These are phyloP conservation scores for Ochropleura plecta DNA, from an alignment of 2,888 invertebrate genomes.

Conservation along the genomic window DNA sequence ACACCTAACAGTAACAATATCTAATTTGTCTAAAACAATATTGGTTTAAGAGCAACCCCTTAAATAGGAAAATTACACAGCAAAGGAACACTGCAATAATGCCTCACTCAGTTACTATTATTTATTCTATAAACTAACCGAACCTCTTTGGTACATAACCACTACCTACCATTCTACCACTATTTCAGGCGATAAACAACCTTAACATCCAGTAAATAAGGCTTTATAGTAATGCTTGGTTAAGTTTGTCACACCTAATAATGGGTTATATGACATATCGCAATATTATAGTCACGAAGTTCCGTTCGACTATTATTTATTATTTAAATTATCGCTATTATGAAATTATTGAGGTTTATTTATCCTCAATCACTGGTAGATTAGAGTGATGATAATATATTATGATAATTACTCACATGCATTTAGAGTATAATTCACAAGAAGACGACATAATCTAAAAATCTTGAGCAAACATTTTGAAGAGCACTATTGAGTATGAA, in stretches of 20 bases:
- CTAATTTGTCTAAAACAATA: conserved; percentile 33
- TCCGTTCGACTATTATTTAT: conserved; percentile 48
- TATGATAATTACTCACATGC: conserved; percentile 15
- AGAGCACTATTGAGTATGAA: neutral
- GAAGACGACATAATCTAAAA: conserved; percentile 21
- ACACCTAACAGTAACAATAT: neutral
- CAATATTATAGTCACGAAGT: conserved; percentile 60
- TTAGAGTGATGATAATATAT: conserved; percentile 30
- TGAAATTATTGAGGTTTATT: conserved; percentile 47
- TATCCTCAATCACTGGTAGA: conserved; percentile 35
- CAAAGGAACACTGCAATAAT: conserved; percentile 47
- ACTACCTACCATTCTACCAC: neutral
- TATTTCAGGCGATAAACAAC: neutral
- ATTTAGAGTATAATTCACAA: neutral
- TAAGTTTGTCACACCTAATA: conserved; percentile 42
- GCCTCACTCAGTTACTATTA: conserved; percentile 54
- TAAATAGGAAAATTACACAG: conserved; percentile 50
- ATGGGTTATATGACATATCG: conserved; percentile 59
- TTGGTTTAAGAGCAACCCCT: conserved; percentile 31
- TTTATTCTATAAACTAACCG: conserved; percentile 57
- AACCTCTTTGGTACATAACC: conserved; percentile 43
- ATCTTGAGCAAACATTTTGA: neutral
- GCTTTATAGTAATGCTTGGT: neutral
- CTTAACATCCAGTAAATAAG: fast-evolving
- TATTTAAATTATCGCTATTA: conserved; percentile 57